Evolutionary conservation across 2,888 invertebrate species (phyloP), one percentile per base, ranked within the genome.

Genomic region (Elaeidobius kamerunicus): DNA sequence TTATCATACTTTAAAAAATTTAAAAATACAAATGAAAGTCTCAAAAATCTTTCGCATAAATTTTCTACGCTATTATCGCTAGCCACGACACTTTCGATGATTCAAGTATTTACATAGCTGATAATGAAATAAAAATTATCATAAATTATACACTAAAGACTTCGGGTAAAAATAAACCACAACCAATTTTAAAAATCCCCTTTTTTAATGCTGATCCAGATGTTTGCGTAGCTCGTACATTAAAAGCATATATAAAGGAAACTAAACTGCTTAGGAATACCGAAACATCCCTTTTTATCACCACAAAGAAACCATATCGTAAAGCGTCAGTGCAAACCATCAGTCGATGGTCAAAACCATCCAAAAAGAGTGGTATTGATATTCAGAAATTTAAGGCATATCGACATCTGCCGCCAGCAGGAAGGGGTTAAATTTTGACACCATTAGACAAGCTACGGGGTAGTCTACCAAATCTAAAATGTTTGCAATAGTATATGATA

Each of bases 361-460:
- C 38, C 12, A 15, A 38, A 34, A 40, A 15, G 19, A 47, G 52
- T 14, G 42, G 46, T 17, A 47, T 30, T 18, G 36, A 53, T 28
- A 45, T 23, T 3, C 6, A 36, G 6, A 47, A 12, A 7, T 47
- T 47, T 17, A 23, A n/a, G n/a, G n/a, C n/a, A n/a, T n/a, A n/a
- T n/a, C n/a, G n/a, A n/a, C n/a, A n/a, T n/a, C n/a, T n/a, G n/a
- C n/a, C n/a, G n/a, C n/a, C n/a, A n/a, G n/a, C n/a, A n/a, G n/a
- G n/a, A n/a, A n/a, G n/a, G n/a, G n/a, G n/a, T n/a, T n/a, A n/a
- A n/a, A n/a, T n/a, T n/a, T n/a, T n/a, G n/a, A n/a, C n/a, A n/a
- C n/a, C n/a, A n/a, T n/a, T n/a, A n/a, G n/a, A n/a, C n/a, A n/a
- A n/a, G n/a, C n/a, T n/a, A n/a, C n/a, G n/a, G n/a, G n/a, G n/a